Evolutionary conservation across 2,797 vertebrate species (phyloP), one percentile per base, ranked within the genome.

Genomic region (Enteromius thamalakanensis): DNA sequence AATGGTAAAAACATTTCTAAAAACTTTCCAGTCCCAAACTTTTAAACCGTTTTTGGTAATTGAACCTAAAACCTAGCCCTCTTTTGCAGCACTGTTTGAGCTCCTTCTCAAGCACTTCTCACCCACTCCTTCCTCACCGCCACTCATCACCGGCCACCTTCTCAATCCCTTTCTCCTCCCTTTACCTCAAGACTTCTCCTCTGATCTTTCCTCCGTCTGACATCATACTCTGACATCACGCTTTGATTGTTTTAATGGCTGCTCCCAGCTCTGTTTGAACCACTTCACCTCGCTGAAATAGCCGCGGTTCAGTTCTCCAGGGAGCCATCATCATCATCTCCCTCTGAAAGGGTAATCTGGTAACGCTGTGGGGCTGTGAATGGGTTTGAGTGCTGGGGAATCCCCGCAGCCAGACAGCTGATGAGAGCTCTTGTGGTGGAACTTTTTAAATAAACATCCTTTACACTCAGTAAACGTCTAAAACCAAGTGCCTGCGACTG

Each of bases 361-460:
- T 19, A 53, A 51, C 49, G 29, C 77, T 9, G n/a, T n/a, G 0
- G 15, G 64, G 64, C 37, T 69, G 77, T 26, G 77, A 68, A 49
- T 77, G 14, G 17, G 40, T 64, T 47, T 21, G 58, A 77, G 67
- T 55, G 32, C 72, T 11, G 67, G 79, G 79, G 79, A 80, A 70
- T 80, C 67, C 79, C 67, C 67, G 2, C 78, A 37, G 17, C 15
- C 64, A 80, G 62, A 79, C 77, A 80, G 55, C 65, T 55, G 79
- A 80, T 70, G 79, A 80, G 67, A 45, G 79, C 77, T 55, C 47
- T 79, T 15, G 5, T 69, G 49, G 32, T 10, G 77, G 77, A 69
- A 21, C 65, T 4, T 45, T 70, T 58, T 80, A 80, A 80, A 70
- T 53, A 80, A 80, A 80, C 79, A 80, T 80, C 64, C 78, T 80